Evolutionary conservation across 2,797 vertebrate species (phyloP).

Genomic region (Silurus lanzhouensis): DNA sequence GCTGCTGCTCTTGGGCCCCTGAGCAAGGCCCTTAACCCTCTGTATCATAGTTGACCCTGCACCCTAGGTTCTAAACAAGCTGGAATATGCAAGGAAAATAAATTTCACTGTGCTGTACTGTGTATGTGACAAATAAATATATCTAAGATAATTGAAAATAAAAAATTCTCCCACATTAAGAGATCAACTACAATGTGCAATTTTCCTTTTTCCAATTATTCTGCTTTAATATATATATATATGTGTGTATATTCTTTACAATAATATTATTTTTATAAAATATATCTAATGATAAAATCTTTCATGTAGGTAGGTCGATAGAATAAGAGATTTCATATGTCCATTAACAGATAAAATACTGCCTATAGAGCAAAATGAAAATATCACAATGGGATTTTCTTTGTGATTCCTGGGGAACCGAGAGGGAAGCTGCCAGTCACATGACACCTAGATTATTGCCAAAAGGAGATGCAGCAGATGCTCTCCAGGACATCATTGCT

Average conservation of each 20-base stretch:
- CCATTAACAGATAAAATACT: slow-evolving; percentile 15
- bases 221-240: not conserved
- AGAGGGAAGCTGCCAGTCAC: slow-evolving; percentile 40
- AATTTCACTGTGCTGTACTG: too few relatives aligned
- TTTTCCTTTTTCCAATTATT: not conserved
- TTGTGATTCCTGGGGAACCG: not conserved
- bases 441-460: slow-evolving; percentile 56
- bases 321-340: not conserved
- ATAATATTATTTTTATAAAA: too few relatives aligned
- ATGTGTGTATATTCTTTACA: not conserved
- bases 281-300: too few relatives aligned
- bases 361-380: not conserved
- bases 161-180: too few relatives aligned
- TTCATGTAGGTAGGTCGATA: too few relatives aligned
- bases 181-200: not conserved
- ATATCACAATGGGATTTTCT: not conserved
- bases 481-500: slow-evolving; percentile 26
- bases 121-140: not conserved
- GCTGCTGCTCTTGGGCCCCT: too few relatives aligned
- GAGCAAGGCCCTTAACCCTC: too few relatives aligned
- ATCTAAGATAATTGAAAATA: not conserved
- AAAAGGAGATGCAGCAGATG: slow-evolving; percentile 25
- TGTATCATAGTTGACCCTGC: too few relatives aligned
- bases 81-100: too few relatives aligned
- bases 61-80: too few relatives aligned